Base-by-base conservation (phyloP, 2,888 invertebrate genomes). In the Pilophorus perplexus region DNA sequence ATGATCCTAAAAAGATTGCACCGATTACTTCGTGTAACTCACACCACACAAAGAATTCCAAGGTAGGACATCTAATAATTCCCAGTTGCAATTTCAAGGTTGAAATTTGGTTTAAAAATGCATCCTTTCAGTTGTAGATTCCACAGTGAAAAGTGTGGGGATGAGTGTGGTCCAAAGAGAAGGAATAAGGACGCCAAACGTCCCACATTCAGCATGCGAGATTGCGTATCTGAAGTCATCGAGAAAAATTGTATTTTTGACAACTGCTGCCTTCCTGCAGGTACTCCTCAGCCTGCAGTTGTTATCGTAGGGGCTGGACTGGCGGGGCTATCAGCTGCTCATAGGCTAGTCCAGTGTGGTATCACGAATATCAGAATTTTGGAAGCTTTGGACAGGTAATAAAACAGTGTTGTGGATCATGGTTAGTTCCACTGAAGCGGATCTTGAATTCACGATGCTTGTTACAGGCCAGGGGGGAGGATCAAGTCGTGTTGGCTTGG, bases 331-430 rank as follows among this genome's bases (percentile, higher is more conserved):
- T 69, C 69, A 10, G 69, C 69, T 10, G 69, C 69, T 10, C 48
- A 57, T 23, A 50, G 69, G 10, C 60, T 69, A 1, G 14, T 60
- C 8, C 69, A 69, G 46, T 69, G 69, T 44, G 69, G 69, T 1
- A 67, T 69, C 28, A 60, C 69, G 6, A 67, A 66, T 38, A 54
- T 69, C 33, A 67, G 38, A 38, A 44, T 69, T 22, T 16, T 69
- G 10, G 69, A 69, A 38, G 69, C 69, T 18, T 65, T 52, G 42
- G 69, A 69, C 44, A 57, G 62, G 68, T 68, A 20, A 67, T 14
- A 88, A 46, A 88, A 89, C 74, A 83, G 85, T 0, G 84, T 86
- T n/a, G 87, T 88, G 28, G 89, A 89, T 83, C 82, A 87, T 89
- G 70, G 82, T 82, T 72, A 87, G 88, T 25, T 87, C 86, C 54